Percentiles rank a stretch among this genome's conserved stretches.
These are phyloP conservation scores for Cremastinae sp. DNA, from an alignment of 2,888 invertebrate species.

Conservation along the genomic window DNA sequence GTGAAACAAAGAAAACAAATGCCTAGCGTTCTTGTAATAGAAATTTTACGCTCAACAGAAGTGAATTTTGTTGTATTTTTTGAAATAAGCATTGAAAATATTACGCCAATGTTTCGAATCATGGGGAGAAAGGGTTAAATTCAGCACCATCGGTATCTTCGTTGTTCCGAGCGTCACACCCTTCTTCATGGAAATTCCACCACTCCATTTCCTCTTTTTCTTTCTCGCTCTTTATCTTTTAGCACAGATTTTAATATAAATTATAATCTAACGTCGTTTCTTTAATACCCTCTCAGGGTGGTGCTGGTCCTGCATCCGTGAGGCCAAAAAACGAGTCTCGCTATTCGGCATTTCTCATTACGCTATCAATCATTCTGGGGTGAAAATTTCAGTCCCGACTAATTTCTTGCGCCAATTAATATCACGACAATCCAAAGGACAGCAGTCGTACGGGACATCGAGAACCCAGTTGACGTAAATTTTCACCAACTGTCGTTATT, in stretches of 20 bases:
- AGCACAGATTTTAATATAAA: conserved; percentile 80
- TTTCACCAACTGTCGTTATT: neutral
- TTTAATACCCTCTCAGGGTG: conserved; percentile 73
- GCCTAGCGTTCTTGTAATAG: too few species aligned
- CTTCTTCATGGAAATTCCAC: conserved; percentile 54
- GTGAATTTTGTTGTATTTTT: neutral
- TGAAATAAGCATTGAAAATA: conserved; percentile 10
- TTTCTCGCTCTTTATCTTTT: conserved; percentile 75
- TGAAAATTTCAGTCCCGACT: conserved; percentile 67
- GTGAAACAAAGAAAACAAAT: too few species aligned
- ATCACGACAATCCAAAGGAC: conserved; percentile 64
- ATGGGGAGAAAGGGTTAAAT: conserved; percentile 49
- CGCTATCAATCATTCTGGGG: conserved; percentile 77
- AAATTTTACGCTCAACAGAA: too few species aligned
- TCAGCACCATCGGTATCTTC: conserved; percentile 50
- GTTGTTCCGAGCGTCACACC: conserved; percentile 47
- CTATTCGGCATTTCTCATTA: conserved; percentile 79
- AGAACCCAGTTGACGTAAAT: neutral
- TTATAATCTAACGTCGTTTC: conserved; percentile 80
- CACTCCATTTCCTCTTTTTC: conserved; percentile 65
- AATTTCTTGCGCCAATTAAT: conserved; percentile 79
- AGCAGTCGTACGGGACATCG: neutral
- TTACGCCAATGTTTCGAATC: conserved; percentile 46
- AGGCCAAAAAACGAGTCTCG: conserved; percentile 72
- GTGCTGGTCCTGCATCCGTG: conserved; percentile 58